phyloP scores from a whole-genome alignment of 2,113 vertebrate genomes.

The Elaphurus davidianus region DNA sequence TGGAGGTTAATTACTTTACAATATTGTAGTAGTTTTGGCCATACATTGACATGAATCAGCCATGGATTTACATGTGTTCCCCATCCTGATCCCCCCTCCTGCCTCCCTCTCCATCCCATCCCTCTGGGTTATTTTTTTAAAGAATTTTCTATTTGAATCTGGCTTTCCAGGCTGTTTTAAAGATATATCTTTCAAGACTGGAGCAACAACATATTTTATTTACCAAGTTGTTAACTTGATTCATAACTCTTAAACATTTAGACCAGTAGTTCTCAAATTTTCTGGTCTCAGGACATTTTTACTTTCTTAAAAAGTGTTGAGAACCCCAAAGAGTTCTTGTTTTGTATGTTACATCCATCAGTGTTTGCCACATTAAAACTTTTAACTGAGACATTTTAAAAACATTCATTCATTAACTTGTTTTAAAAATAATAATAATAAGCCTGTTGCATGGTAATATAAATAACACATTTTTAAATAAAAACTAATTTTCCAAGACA shows the following conservation, averaged over 20 bases:
- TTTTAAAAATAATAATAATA: conserved; percentile 33
- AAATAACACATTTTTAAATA: conserved; percentile 34
- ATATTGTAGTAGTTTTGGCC: too few species aligned
- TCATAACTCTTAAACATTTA: background rate
- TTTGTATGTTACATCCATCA: background rate
- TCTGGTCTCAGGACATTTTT: background rate
- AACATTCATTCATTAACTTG: conserved; percentile 18
- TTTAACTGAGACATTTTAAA: conserved; percentile 21
- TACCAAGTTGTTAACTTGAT: background rate
- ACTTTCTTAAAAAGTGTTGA: background rate
- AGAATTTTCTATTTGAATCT: background rate
- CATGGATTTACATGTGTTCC: too few species aligned
- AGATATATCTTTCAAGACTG: background rate
- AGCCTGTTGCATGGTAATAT: background rate
- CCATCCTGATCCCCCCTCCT: too few species aligned
- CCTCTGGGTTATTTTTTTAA: too few species aligned
- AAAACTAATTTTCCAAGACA: conserved; percentile 28
- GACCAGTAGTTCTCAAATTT: background rate
- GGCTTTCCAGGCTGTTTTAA: background rate
- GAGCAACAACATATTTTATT: background rate
- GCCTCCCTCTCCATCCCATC: too few species aligned
- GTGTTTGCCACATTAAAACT: background rate
- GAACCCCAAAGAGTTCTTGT: background rate
- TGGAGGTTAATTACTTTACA: too few species aligned
- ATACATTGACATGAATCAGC: too few species aligned